These are phyloP conservation scores for Sebastiscus albofasciatus DNA, from an alignment of 2,797 vertebrate genomes.

Conservation along the genomic window DNA sequence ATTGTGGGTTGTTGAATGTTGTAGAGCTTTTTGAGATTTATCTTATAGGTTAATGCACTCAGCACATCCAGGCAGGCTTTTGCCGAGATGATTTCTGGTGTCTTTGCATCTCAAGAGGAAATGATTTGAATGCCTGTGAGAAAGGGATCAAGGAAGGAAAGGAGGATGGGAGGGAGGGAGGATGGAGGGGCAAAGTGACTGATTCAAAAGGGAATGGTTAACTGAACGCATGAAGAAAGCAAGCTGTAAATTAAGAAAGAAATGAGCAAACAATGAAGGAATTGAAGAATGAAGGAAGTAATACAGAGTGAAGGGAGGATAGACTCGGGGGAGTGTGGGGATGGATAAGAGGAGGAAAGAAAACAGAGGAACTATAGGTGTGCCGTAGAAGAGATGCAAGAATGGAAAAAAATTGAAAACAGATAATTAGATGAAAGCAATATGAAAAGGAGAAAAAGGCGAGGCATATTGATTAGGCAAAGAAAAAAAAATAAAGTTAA, in stretches of 20 bases:
- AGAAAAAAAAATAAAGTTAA: constrained; percentile 28
- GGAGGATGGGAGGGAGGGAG: not conserved
- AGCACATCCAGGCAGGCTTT: constrained; percentile 5
- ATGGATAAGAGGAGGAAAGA: not conserved
- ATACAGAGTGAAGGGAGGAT: not conserved
- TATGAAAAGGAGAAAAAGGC: constrained; percentile 15
- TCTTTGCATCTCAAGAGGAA: constrained; percentile 19
- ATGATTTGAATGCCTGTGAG: not conserved
- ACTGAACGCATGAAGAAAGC: not conserved
- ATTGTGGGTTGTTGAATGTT: constrained; percentile 4
- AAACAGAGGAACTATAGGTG: not conserved
- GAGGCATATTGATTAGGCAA: constrained; percentile 35
- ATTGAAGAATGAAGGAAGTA: constrained; percentile 9
- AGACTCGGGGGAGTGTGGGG: not conserved
- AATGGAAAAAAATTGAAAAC: constrained; percentile 25
- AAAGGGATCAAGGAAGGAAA: not conserved
- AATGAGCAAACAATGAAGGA: not conserved
- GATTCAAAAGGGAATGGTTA: not conserved
- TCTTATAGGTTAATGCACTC: constrained; percentile 43
- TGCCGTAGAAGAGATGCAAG: not conserved
- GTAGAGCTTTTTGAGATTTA: constrained; percentile 44
- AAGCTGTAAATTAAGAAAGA: constrained; percentile 5
- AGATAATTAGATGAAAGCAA: constrained; percentile 42
- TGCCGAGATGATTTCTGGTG: constrained; percentile 28
- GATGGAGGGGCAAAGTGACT: not conserved